Percentiles rank a stretch among this genome's conserved stretches.
Evolutionary conservation across 1,140 invertebrate genomes (phyloP).

Genomic region (Nebria ingens): DNA sequence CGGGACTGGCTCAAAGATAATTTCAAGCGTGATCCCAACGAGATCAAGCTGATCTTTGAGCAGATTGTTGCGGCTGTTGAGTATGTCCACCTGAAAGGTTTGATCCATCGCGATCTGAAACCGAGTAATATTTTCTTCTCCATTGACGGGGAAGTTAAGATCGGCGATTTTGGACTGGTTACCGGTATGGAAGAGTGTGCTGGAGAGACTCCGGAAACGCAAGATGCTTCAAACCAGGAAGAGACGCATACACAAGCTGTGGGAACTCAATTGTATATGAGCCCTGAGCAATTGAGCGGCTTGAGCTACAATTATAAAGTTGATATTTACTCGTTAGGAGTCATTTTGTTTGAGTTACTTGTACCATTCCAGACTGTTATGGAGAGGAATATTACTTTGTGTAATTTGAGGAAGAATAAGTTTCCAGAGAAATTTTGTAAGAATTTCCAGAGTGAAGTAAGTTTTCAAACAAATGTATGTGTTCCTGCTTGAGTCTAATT

Average conservation of each 20-base stretch:
- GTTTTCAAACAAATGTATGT: constrained; percentile 16
- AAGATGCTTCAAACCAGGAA: constrained; percentile 16
- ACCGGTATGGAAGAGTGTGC: constrained; percentile 65
- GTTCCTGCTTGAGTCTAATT: constrained; percentile 18
- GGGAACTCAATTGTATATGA: constrained; percentile 94
- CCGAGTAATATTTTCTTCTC: constrained; percentile 95
- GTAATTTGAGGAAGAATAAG: constrained; percentile 48
- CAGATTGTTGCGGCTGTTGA: constrained; percentile 92
- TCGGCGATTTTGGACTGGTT: constrained; percentile 94
- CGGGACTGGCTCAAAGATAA: constrained; percentile 75
- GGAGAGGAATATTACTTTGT: constrained; percentile 62
- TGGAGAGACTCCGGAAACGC: constrained; percentile 31
- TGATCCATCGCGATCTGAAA: constrained; percentile 94
- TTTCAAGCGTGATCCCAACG: constrained; percentile 33
- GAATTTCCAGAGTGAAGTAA: constrained; percentile 60
- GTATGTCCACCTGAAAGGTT: constrained; percentile 82
- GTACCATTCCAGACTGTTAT: constrained; percentile 83
- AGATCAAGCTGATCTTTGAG: constrained; percentile 69
- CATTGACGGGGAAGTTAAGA: constrained; percentile 78
- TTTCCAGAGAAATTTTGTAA: constrained; percentile 60
- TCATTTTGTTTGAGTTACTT: constrained; percentile 89
- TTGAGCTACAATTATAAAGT: constrained; percentile 85
- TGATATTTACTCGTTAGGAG: constrained; percentile 90
- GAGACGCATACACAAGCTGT: constrained; percentile 42
- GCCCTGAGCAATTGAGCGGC: constrained; percentile 80